Conservation (phyloP, 1,140 invertebrate species). For the Cyrtorhinus lividipennis region DNA sequence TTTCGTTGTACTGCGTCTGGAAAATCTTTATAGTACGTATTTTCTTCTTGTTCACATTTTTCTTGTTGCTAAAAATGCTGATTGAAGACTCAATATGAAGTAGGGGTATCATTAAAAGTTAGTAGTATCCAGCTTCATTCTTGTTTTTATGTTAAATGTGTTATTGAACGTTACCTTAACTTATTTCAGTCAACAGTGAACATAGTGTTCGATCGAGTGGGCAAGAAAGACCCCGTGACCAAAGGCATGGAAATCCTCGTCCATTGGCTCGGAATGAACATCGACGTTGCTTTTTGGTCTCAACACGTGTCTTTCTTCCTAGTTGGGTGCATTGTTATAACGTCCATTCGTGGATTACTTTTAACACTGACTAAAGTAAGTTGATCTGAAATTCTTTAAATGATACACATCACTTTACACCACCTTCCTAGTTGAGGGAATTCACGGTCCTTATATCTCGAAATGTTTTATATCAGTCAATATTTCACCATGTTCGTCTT, state of each 20-base stretch:
- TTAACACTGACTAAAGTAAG: constrained; percentile 92
- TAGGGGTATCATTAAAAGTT: too few relatives aligned
- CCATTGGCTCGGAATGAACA: constrained; percentile 89
- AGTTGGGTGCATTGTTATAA: constrained; percentile 95
- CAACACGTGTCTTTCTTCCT: constrained; percentile 96
- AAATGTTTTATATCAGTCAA: background rate
- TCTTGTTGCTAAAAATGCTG: too few relatives aligned
- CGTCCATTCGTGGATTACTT: constrained; percentile 89
- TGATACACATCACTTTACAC: too few relatives aligned
- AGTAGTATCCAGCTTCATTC: too few relatives aligned
- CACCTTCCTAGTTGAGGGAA: background rate
- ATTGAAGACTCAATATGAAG: too few relatives aligned
- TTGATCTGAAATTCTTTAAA: too few relatives aligned
- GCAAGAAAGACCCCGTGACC: constrained; percentile 96
- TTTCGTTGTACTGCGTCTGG: constrained; percentile 96
- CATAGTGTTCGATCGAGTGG: constrained; percentile 97
- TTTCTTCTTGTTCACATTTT: too few relatives aligned
- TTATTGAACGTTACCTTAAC: too few relatives aligned
- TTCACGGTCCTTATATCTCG: background rate
- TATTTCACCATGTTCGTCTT: too few relatives aligned
- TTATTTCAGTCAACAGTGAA: constrained; percentile 77
- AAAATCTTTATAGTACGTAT: constrained; percentile 95
- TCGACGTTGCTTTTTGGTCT: constrained; percentile 97
- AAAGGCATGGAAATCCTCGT: constrained; percentile 93
- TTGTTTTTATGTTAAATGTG: too few relatives aligned